Conservation (phyloP, 2,888 invertebrate species). For the Zaprionus lineosus region DNA sequence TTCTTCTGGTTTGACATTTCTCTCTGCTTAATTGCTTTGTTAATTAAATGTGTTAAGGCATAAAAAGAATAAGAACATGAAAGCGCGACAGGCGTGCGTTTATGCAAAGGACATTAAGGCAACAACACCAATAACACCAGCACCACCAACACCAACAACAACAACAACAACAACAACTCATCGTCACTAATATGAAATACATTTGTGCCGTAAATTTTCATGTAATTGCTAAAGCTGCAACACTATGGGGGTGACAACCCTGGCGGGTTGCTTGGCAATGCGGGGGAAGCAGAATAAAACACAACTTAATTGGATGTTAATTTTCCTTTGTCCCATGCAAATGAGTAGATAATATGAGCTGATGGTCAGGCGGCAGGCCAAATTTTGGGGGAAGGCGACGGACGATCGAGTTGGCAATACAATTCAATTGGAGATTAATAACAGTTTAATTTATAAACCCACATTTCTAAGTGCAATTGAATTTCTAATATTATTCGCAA, state of each 20-base stretch:
- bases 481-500: too few species aligned
- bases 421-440: too few species aligned
- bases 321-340: constrained; percentile 49
- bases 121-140: constrained; percentile 37
- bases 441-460: too few species aligned
- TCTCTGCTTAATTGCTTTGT: constrained; percentile 76
- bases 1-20: constrained; percentile 49
- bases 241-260: constrained; percentile 10
- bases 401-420: too few species aligned
- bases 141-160: constrained; percentile 12
- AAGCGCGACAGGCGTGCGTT: constrained; percentile 50
- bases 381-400: too few species aligned
- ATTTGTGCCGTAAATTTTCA: constrained; percentile 62
- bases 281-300: neutral
- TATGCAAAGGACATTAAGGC: constrained; percentile 65
- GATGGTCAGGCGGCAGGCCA: constrained; percentile 11
- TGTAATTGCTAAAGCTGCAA: constrained; percentile 50
- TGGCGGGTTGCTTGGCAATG: neutral
- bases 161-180: constrained; percentile 13
- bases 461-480: too few species aligned
- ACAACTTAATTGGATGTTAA: constrained; percentile 51
- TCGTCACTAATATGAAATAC: constrained; percentile 65
- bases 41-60: constrained; percentile 74
- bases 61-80: constrained; percentile 53
- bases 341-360: constrained; percentile 49